Conservation (phyloP, 2,113 vertebrate species). For the Chloebia gouldiae region DNA sequence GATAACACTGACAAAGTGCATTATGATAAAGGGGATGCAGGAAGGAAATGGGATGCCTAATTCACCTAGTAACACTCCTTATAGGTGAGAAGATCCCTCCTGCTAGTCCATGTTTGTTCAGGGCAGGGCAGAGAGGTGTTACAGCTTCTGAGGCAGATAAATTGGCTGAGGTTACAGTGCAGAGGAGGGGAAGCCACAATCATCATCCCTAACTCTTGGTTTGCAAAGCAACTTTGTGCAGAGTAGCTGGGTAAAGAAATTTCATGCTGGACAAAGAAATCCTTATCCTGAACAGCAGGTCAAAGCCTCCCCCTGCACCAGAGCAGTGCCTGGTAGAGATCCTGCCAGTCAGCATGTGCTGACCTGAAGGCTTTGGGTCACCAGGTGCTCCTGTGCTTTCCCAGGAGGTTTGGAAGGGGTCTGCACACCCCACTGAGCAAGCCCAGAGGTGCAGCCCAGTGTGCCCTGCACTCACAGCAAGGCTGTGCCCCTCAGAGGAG, state of each 20-base stretch:
- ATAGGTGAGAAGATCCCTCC: background rate
- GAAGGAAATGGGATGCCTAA: background rate
- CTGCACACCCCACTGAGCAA: background rate
- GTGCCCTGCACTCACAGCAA: background rate
- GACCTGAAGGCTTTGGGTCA: background rate
- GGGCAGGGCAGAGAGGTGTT: background rate
- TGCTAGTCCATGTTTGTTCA: background rate
- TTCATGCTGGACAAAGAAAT: background rate
- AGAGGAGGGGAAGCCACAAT: background rate
- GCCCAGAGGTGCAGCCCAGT: background rate
- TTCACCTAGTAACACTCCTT: background rate
- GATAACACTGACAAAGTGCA: background rate
- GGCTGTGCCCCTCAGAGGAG: background rate
- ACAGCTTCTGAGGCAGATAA: background rate
- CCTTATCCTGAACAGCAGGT: background rate
- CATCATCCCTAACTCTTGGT: background rate
- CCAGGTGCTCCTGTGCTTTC: background rate
- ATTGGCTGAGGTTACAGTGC: background rate
- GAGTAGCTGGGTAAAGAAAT: background rate
- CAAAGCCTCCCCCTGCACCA: background rate
- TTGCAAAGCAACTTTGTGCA: background rate
- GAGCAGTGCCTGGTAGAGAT: background rate
- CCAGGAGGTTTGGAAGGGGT: background rate
- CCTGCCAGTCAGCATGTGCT: background rate
- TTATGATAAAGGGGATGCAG: background rate